Conservation (phyloP, 2,888 invertebrate species). For the Morpho achilles region DNA sequence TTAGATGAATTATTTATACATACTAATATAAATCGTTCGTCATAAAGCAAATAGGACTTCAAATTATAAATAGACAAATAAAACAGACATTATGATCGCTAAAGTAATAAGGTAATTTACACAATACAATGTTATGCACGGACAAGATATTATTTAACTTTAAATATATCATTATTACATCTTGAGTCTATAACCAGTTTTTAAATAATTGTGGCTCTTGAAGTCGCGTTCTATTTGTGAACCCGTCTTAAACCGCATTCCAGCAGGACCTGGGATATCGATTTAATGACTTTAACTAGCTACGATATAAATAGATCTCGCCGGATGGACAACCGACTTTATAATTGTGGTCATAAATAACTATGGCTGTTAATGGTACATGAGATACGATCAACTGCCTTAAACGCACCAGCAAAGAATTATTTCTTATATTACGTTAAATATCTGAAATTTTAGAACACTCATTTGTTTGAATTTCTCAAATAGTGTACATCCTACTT, state of each 20-base stretch:
- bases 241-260: constrained; percentile 73
- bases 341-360: constrained; percentile 20
- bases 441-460: constrained; percentile 26
- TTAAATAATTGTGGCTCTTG: constrained; percentile 43
- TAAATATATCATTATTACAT: constrained; percentile 20
- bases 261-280: constrained; percentile 61
- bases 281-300: constrained; percentile 55
- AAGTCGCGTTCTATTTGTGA: constrained; percentile 60
- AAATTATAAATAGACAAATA: too few relatives aligned
- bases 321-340: constrained; percentile 44
- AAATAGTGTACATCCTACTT: constrained; percentile 69
- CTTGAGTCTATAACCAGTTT: constrained; percentile 35
- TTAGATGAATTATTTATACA: too few relatives aligned
- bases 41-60: too few relatives aligned
- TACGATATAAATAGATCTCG: constrained; percentile 56
- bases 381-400: neutral
- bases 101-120: constrained; percentile 7
- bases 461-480: constrained; percentile 48
- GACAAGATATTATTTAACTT: constrained; percentile 17
- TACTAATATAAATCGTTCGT: too few relatives aligned
- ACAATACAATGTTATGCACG: constrained; percentile 5
- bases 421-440: neutral
- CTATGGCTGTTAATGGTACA: neutral
- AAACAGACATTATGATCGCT: neutral
- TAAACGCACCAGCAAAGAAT: neutral